A percentile compares a stretch with the other conserved stretches of the same genome.
Evolutionary conservation across 2,797 vertebrate species (phyloP).

Genomic region (Percopsis omiscomaycus): DNA sequence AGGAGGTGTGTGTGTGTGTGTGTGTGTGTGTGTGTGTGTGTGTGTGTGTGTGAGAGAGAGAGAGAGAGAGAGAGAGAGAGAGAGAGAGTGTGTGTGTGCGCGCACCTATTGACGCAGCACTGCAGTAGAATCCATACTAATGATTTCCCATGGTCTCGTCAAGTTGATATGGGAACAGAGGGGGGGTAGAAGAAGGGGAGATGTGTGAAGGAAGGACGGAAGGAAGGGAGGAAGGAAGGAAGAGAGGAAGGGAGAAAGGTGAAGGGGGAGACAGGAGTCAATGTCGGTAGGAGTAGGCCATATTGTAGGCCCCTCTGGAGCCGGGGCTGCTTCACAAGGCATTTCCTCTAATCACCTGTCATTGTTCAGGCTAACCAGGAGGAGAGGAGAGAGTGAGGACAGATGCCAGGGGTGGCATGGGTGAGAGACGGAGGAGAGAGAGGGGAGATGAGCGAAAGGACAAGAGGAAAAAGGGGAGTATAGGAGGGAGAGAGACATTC

Average conservation of each 20-base stretch:
- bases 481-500: neutral
- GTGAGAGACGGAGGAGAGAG: neutral
- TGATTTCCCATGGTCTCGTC: neutral
- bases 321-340: too few species aligned
- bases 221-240: neutral
- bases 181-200: constrained; percentile 1
- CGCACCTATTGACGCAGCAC: too few species aligned
- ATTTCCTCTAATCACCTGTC: too few species aligned
- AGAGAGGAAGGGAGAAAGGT: neutral
- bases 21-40: neutral
- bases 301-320: too few species aligned
- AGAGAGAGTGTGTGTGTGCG: too few species aligned
- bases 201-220: neutral
- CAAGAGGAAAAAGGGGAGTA: neutral
- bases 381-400: neutral
- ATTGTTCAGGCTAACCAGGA: too few species aligned
- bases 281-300: neutral
- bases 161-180: neutral
- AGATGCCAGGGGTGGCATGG: neutral
- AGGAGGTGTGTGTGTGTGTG: constrained; percentile 79
- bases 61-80: too few species aligned
- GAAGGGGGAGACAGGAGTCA: neutral
- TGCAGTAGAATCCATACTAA: neutral
- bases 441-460: neutral
- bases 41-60: too few species aligned